Percentiles rank a stretch among this genome's conserved stretches.
Conservation (phyloP, 2,113 vertebrate genomes). For the Ptilorrhoa leucosticta region DNA sequence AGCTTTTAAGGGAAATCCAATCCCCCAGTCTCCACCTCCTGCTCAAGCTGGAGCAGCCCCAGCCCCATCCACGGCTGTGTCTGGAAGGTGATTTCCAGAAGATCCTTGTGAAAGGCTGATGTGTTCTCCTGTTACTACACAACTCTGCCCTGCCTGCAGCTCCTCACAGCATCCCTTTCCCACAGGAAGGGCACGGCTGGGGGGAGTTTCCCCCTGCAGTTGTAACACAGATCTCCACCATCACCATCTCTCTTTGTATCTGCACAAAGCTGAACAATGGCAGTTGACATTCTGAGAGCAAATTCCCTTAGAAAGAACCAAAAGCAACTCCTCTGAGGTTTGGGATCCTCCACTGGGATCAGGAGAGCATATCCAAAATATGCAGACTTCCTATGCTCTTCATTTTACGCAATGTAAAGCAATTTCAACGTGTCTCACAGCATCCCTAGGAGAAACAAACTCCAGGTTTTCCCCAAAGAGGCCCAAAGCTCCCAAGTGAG, state of each 20-base stretch:
- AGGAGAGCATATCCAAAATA: neutral
- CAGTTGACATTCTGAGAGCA: neutral
- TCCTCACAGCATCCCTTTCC: neutral
- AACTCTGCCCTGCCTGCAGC: neutral
- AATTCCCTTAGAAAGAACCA: neutral
- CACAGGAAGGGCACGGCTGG: neutral
- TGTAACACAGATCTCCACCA: neutral
- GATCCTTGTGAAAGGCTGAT: neutral
- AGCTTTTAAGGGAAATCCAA: neutral
- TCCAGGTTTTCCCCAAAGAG: neutral
- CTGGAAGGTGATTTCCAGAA: neutral
- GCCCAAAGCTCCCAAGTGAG: neutral
- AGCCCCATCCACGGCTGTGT: fast-evolving
- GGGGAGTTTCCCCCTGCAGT: fast-evolving
- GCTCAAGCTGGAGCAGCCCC: neutral
- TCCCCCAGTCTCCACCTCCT: neutral
- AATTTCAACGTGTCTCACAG: fast-evolving
- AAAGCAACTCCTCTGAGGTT: neutral
- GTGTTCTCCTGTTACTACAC: too few species aligned
- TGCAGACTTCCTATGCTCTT: neutral
- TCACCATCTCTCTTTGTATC: neutral
- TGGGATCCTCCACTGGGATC: neutral
- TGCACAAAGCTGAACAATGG: neutral
- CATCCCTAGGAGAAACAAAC: neutral
- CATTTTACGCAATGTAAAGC: neutral